These are phyloP conservation scores for Macroramphosus scolopax DNA, from an alignment of 2,797 vertebrate genomes.

Conservation along the genomic window DNA sequence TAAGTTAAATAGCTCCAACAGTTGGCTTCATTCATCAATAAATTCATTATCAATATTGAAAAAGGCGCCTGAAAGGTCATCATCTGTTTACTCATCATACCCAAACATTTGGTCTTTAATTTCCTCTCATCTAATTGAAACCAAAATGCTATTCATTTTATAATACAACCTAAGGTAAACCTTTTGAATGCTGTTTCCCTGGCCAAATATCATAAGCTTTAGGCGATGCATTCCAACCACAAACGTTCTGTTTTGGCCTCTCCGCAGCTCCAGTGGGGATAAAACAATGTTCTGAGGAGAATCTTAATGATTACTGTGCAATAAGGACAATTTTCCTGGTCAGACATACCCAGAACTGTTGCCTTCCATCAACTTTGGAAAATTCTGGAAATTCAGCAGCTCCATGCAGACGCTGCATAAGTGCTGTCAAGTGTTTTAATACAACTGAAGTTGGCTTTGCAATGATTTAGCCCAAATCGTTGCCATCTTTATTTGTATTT, in stretches of 20 bases:
- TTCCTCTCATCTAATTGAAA: background rate
- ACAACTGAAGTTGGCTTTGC: conserved; percentile 34
- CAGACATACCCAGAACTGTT: too few species aligned
- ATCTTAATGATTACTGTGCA: conserved; percentile 4
- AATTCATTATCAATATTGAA: too few species aligned
- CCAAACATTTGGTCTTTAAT: background rate
- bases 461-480: conserved; percentile 32
- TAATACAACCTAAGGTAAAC: background rate
- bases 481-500: conserved; percentile 48
- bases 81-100: too few species aligned
- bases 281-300: background rate
- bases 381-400: conserved; percentile 16
- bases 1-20: too few species aligned
- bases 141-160: too few species aligned
- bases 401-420: conserved; percentile 2
- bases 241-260: background rate
- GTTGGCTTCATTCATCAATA: too few species aligned
- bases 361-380: conserved; percentile 30
- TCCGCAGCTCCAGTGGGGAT: conserved; percentile 2
- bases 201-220: background rate
- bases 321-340: background rate
- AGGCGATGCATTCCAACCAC: background rate
- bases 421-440: conserved; percentile 39
- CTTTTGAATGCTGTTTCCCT: conserved; percentile 2
- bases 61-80: too few species aligned